Evolutionary conservation across 2,113 vertebrate genomes (phyloP).

Genomic region (Poeciliopsis retropinna): DNA sequence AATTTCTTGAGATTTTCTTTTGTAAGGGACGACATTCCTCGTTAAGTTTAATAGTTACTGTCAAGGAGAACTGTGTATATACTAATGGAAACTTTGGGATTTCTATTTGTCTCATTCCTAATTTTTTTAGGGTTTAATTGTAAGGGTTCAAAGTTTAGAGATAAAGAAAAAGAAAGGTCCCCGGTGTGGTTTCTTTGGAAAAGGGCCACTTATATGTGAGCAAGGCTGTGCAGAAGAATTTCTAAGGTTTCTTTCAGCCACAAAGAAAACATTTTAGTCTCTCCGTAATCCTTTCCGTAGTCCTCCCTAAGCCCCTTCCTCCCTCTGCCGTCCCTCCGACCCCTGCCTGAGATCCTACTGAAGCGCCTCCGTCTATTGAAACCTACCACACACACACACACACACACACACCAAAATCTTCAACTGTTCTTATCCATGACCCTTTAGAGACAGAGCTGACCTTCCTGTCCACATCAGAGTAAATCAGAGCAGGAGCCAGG

Average conservation of each 20-base stretch:
- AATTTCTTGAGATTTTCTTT: no score
- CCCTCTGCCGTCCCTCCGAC: conserved; percentile 38
- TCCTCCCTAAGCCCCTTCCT: conserved; percentile 71
- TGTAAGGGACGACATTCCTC: no score
- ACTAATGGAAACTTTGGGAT: not conserved
- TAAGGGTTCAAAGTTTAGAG: not conserved
- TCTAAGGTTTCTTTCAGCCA: conserved; percentile 77
- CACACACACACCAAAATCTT: conserved; percentile 1
- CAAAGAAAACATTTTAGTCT: conserved; percentile 83
- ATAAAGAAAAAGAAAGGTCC: not conserved
- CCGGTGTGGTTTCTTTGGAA: conserved; percentile 27
- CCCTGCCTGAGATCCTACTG: conserved; percentile 40
- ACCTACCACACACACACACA: conserved; percentile 30
- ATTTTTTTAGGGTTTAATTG: not conserved
- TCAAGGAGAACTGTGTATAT: no score
- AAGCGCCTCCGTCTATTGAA: conserved; percentile 34
- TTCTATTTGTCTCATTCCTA: not conserved
- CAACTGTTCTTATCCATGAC: conserved; percentile 34
- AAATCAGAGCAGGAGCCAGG: conserved; percentile 68
- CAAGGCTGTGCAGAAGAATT: conserved; percentile 68
- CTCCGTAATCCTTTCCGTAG: conserved; percentile 75
- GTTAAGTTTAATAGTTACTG: no score
- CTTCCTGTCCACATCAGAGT: conserved; percentile 84
- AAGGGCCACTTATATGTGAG: conserved; percentile 20
- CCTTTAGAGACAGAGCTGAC: conserved; percentile 69